A percentile compares a stretch with the other conserved stretches of the same genome.
Evolutionary conservation across 2,113 vertebrate species (phyloP).

Genomic region (Oophaga pumilio): DNA sequence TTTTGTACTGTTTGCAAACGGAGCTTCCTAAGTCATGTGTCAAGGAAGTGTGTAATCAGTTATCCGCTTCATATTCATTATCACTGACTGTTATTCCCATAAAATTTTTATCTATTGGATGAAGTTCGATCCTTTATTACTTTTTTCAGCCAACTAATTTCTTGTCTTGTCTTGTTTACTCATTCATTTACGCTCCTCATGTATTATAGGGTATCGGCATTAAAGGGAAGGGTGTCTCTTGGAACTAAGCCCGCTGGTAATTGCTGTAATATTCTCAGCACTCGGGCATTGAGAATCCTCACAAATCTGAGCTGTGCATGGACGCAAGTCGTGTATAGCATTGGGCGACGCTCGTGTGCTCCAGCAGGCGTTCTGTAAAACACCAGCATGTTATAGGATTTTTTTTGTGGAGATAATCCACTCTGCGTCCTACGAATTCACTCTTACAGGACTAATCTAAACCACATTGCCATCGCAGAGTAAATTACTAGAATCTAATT

Average conservation of each 20-base stretch:
- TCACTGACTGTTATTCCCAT: no score
- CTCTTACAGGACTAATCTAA: slow-evolving; percentile 38
- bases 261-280: slow-evolving; percentile 16
- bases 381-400: slow-evolving; percentile 33
- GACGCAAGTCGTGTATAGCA: background rate
- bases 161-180: background rate
- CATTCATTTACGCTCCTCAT: background rate
- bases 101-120: background rate
- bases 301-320: background rate
- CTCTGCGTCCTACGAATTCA: slow-evolving; percentile 14
- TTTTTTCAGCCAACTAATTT: background rate
- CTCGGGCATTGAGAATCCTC: background rate
- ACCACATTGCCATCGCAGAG: slow-evolving; percentile 44
- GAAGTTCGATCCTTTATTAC: background rate
- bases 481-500: slow-evolving; percentile 51
- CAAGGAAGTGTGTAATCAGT: no score
- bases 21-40: no score
- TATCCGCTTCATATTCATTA: no score
- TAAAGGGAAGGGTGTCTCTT: background rate
- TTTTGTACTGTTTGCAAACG: no score
- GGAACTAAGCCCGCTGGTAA: background rate
- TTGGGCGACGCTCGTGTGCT: background rate
- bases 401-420: slow-evolving; percentile 32
- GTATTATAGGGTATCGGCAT: background rate
- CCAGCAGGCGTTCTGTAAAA: slow-evolving; percentile 10